A percentile compares a stretch with the other conserved stretches of the same genome.
Conservation (phyloP, 1,140 invertebrate genomes). For the Eupristina koningsbergeri region DNA sequence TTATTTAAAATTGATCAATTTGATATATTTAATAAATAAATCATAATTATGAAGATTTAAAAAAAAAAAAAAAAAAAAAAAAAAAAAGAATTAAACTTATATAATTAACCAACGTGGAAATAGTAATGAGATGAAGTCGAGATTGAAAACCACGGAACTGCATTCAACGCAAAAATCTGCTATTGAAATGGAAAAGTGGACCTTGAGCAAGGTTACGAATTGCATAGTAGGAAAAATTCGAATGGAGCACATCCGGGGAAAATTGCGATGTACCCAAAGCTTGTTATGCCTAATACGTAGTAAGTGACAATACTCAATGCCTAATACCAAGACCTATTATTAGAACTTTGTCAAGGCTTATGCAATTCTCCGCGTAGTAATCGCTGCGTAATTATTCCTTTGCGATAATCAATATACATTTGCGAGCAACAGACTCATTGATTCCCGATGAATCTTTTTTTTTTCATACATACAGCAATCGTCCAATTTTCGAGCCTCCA, state of each 20-base stretch:
- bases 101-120: not conserved
- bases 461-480: not conserved
- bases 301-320: not conserved
- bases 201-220: conserved; percentile 14
- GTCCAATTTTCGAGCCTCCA: not conserved
- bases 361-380: conserved; percentile 7
- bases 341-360: conserved; percentile 30
- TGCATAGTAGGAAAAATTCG: not conserved
- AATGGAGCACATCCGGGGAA: conserved; percentile 9
- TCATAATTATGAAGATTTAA: no score
- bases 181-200: not conserved
- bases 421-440: not conserved
- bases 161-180: not conserved
- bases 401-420: conserved; percentile 11
- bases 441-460: not conserved
- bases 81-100: no score
- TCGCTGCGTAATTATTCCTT: conserved; percentile 16
- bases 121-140: not conserved
- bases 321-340: conserved; percentile 21
- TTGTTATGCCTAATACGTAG: not conserved
- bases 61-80: no score
- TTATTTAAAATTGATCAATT: no score
- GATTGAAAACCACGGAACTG: not conserved
- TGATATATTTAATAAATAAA: no score
- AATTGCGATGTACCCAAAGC: not conserved